Conservation (phyloP, 2,113 vertebrate species). For the Nansenia antarctica region DNA sequence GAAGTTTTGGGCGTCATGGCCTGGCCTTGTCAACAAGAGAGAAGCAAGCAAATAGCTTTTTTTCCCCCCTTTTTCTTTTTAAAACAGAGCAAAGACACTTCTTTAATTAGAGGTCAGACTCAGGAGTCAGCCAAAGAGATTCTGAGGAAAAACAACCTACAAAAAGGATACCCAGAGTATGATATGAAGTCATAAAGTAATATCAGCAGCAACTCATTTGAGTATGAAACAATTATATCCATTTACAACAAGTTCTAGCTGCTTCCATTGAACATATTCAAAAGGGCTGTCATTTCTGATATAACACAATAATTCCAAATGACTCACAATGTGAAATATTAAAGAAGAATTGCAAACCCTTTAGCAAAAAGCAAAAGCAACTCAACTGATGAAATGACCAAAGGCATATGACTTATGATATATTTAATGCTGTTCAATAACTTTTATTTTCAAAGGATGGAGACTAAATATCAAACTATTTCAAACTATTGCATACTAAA, state of each 20-base stretch:
- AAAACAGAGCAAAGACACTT: conserved; percentile 28
- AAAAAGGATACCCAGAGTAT: neutral
- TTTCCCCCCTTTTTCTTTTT: no score
- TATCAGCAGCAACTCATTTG: neutral
- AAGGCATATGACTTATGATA: no score
- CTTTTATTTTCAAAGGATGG: neutral
- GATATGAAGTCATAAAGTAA: neutral
- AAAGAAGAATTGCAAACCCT: neutral
- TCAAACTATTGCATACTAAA: neutral
- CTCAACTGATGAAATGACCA: neutral
- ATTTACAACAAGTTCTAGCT: neutral
- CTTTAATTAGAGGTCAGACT: conserved; percentile 31
- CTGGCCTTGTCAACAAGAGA: conserved; percentile 32
- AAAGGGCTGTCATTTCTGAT: neutral
- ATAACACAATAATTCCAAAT: neutral
- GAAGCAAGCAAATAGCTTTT: conserved; percentile 33
- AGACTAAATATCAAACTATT: neutral
- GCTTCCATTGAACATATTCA: neutral
- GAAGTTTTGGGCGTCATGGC: conserved; percentile 12
- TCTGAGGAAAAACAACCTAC: neutral
- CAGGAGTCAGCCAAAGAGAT: conserved; percentile 20
- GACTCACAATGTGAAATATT: neutral
- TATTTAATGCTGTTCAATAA: no score
- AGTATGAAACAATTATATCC: neutral
- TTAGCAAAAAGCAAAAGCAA: neutral